Evolutionary conservation across 2,888 invertebrate species (phyloP), one percentile per base, ranked within the genome.

Genomic region (Amblyteles armatorius): DNA sequence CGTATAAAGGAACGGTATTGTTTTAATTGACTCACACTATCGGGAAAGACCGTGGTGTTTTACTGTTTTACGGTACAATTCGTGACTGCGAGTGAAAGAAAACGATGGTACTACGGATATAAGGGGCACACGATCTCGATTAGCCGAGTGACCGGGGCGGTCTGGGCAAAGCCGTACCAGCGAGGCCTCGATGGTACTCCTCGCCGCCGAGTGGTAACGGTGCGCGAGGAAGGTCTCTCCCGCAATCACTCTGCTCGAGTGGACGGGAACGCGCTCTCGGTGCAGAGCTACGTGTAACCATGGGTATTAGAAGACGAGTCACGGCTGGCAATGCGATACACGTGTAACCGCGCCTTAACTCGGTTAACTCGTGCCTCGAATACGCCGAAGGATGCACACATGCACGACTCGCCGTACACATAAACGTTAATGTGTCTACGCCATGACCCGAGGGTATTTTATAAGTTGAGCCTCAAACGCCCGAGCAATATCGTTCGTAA

Each of bases 251-350:
- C 72, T 19, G 55, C 81, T 68, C 74, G 67, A 80, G 84, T 63
- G 68, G 63, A 68, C 72, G 77, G 11, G 19, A 19, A 48, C 67
- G 68, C 81, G 81, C 68, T 80, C 65, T 44, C 60, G 60, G 60
- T 63, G 40, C 19, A 67, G 36, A 50, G 16, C 19, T 57, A 13
- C 63, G 63, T 73, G 55, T 73, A 55, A 76, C 26, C 36, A 26
- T 72, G 79, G 60, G 84, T 86, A 89, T 91, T 90, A 88, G 87
- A 88, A 91, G 91, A 90, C 90, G 88, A 90, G 91, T 91, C 91
- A 91, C 91, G 91, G 87, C 55, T 67, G 79, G 84, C 81, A 74
- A 81, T 78, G 77, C 84, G 81, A 81, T 84, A 84, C 84, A 81
- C 84, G 81, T 84, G 84, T 84, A 84, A 78, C 78, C 77, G 78